These are phyloP conservation scores for Clavelina lepadiformis DNA, from an alignment of 23 tunicate species.

Conservation along the genomic window DNA sequence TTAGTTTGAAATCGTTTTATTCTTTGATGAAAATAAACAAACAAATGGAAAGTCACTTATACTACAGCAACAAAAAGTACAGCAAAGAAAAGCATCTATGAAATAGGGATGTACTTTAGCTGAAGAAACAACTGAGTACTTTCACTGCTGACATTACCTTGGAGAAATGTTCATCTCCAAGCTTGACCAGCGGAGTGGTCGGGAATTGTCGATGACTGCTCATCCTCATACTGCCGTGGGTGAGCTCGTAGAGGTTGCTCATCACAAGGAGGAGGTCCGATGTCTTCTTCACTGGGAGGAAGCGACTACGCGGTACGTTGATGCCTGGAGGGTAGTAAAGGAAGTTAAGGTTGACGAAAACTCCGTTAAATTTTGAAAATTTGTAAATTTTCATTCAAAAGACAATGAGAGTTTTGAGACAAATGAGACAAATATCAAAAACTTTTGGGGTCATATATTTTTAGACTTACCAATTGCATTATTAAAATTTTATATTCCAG, in stretches of 20 bases:
- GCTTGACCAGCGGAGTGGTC: constrained; percentile 89
- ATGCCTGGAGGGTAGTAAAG: constrained; percentile 28
- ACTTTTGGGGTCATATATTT: too few relatives aligned
- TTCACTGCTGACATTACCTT: too few relatives aligned
- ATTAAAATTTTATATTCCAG: constrained; percentile 86
- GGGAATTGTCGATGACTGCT: constrained; percentile 68
- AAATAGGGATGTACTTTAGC: too few relatives aligned
- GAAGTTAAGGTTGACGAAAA: not conserved
- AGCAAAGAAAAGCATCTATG: too few relatives aligned
- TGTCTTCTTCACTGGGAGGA: constrained; percentile 96
- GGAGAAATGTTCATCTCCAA: constrained; percentile 91
- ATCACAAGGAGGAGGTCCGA: constrained; percentile 91
- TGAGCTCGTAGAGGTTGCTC: constrained; percentile 91
- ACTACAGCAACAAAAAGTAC: too few relatives aligned
- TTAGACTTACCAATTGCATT: constrained; percentile 92
- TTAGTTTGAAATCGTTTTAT: too few relatives aligned
- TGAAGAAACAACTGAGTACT: too few relatives aligned
- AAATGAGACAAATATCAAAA: too few relatives aligned
- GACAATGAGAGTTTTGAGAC: too few relatives aligned
- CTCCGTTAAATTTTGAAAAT: not conserved
- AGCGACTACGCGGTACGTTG: constrained; percentile 90
- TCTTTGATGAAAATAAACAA: too few relatives aligned
- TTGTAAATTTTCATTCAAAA: too few relatives aligned
- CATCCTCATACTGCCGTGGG: constrained; percentile 82
- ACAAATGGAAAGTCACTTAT: too few relatives aligned